These are phyloP conservation scores for Condylura cristata DNA, from an alignment of 2,113 vertebrate species.

Conservation along the genomic window DNA sequence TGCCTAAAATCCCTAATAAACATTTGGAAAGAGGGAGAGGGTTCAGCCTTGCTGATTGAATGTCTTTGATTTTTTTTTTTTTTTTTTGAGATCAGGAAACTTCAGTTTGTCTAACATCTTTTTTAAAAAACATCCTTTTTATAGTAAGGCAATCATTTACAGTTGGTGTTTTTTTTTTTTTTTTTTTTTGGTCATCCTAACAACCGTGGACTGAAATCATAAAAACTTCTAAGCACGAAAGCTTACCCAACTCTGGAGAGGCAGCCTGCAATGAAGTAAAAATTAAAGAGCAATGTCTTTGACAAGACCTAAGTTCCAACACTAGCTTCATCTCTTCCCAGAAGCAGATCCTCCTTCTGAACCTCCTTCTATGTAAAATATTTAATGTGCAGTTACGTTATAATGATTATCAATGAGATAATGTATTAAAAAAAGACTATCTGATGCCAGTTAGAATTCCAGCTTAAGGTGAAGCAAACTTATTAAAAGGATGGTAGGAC, in stretches of 20 bases:
- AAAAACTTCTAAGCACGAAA: constrained; percentile 38
- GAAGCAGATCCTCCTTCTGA: background rate
- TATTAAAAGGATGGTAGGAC: background rate
- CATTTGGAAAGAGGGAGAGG: constrained; percentile 22
- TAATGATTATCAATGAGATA: background rate
- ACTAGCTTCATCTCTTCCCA: background rate
- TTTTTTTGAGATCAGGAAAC: constrained; percentile 14
- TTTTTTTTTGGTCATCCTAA: constrained; percentile 5
- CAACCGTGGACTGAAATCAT: constrained; percentile 15
- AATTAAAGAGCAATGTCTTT: background rate
- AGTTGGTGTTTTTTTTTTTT: no score
- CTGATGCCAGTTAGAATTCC: background rate
- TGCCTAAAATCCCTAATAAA: constrained; percentile 47
- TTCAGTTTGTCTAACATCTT: constrained; percentile 39
- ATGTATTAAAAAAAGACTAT: background rate
- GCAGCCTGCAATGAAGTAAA: background rate
- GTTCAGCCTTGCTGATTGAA: constrained; percentile 24
- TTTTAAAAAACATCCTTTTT: constrained; percentile 64
- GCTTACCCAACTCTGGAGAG: background rate
- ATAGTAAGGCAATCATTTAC: constrained; percentile 40
- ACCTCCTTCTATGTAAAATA: background rate
- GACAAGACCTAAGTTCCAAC: background rate
- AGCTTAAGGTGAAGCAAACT: background rate
- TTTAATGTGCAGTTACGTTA: background rate
- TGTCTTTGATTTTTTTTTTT: background rate